Conservation (phyloP, 2,113 vertebrate species). For the Myotis davidii region DNA sequence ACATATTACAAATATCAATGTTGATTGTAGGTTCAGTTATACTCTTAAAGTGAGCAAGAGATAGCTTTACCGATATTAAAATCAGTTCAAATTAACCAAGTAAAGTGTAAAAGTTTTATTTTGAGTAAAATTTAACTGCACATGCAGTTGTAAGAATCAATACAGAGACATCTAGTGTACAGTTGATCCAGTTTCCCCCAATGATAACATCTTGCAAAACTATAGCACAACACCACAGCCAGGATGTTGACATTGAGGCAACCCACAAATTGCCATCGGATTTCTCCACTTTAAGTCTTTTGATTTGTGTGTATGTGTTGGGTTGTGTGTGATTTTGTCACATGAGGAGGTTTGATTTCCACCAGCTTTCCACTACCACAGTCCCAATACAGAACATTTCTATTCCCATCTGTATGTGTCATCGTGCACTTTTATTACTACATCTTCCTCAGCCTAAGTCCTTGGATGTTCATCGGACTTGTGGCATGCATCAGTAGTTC, state of each 20-base stretch:
- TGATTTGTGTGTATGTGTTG: neutral
- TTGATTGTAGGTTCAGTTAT: neutral
- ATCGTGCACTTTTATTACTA: neutral
- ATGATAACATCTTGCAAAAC: neutral
- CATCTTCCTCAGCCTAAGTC: neutral
- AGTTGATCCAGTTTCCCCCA: neutral
- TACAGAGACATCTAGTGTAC: neutral
- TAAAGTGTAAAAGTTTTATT: neutral
- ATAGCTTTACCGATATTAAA: neutral
- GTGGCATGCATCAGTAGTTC: neutral
- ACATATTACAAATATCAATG: neutral
- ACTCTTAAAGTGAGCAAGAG: neutral
- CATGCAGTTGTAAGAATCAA: neutral
- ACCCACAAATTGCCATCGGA: neutral
- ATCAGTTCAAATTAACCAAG: neutral
- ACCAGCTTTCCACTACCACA: neutral
- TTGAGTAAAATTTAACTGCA: neutral
- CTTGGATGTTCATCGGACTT: neutral
- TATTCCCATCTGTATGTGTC: neutral
- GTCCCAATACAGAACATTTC: neutral
- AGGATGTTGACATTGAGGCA: neutral
- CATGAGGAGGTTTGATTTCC: neutral
- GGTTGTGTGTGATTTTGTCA: constrained; percentile 1
- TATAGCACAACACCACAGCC: neutral
- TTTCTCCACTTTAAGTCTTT: neutral